phyloP scores from a whole-genome alignment of 2,113 vertebrate species.

The Procavia capensis region DNA sequence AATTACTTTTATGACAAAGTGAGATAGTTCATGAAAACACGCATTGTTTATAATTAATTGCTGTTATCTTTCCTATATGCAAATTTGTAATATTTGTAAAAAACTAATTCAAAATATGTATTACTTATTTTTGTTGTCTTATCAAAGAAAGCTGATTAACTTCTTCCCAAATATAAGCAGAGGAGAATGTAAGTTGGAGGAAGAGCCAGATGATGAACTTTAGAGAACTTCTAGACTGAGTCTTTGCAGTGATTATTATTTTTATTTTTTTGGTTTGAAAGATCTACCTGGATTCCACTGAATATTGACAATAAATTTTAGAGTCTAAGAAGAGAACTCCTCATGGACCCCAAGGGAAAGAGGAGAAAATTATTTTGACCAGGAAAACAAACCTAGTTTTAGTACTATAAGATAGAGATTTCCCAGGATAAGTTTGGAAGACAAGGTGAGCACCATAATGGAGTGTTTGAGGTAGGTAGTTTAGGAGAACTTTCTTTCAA shows the following conservation, averaged over 20 bases:
- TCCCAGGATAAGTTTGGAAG: background rate
- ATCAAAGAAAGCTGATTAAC: background rate
- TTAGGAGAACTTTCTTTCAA: background rate
- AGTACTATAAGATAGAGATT: background rate
- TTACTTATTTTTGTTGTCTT: background rate
- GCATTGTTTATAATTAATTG: background rate
- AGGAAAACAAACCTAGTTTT: background rate
- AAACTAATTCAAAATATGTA: background rate
- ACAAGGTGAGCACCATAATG: background rate
- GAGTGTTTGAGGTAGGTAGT: background rate
- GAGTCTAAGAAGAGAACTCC: background rate
- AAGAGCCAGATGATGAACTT: background rate
- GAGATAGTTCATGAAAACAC: background rate
- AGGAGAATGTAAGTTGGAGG: background rate
- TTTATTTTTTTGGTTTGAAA: background rate
- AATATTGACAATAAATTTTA: background rate
- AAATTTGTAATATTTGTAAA: constrained; percentile 12
- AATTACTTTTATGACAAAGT: background rate
- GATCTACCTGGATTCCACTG: background rate
- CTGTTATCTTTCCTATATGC: background rate
- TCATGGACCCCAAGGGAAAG: background rate
- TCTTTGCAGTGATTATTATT: background rate
- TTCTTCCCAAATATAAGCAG: background rate
- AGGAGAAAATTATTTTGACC: background rate
- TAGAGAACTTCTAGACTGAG: background rate